Evolutionary conservation across 2,888 invertebrate genomes (phyloP).

Genomic region (Ormyrus thymus): DNA sequence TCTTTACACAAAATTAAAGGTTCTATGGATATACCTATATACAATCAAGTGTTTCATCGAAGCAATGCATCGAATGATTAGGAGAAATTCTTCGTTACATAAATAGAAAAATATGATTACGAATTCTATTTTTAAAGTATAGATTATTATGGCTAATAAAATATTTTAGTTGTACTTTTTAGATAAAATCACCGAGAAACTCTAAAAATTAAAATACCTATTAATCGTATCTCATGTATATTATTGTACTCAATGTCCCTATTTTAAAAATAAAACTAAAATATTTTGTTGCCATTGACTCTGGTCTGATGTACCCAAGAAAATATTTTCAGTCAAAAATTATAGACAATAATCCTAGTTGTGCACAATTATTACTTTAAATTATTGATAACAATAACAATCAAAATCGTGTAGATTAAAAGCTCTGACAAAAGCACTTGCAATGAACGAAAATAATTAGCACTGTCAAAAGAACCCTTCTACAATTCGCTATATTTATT

Average conservation of each 20-base stretch:
- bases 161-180: constrained; percentile 9
- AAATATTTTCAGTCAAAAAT: neutral
- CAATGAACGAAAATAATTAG: too few relatives aligned
- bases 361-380: too few relatives aligned
- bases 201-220: too few relatives aligned
- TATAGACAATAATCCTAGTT: too few relatives aligned
- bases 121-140: constrained; percentile 22
- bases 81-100: neutral
- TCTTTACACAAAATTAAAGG: too few relatives aligned
- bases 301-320: neutral
- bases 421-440: too few relatives aligned
- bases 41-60: neutral
- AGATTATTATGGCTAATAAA: constrained; percentile 10
- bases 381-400: too few relatives aligned
- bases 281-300: neutral
- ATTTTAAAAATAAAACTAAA: neutral
- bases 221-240: too few relatives aligned
- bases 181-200: neutral
- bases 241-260: too few relatives aligned
- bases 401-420: too few relatives aligned
- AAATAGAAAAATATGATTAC: constrained; percentile 35
- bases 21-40: neutral
- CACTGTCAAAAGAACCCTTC: too few relatives aligned
- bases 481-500: too few relatives aligned
- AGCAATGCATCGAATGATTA: constrained; percentile 12